phyloP scores from a whole-genome alignment of 2,113 vertebrate genomes.

The Sinocyclocheilus anshuiensis region DNA sequence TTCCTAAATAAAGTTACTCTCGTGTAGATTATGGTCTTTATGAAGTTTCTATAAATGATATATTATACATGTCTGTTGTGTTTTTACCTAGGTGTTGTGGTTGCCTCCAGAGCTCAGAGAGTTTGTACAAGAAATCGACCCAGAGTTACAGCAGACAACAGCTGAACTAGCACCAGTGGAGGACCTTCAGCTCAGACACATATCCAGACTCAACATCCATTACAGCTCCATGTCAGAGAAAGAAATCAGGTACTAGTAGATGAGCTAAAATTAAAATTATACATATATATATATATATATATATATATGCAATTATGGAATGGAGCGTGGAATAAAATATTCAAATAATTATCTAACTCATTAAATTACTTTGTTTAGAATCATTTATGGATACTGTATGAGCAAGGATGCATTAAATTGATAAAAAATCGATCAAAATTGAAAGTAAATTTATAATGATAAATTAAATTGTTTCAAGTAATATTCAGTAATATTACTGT shows the following conservation, averaged over 20 bases:
- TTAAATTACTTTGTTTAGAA: no score
- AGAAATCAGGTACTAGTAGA: constrained; percentile 74
- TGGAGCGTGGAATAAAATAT: no score
- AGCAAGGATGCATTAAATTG: no score
- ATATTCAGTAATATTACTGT: no score
- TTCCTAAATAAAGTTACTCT: neutral
- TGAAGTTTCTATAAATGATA: neutral
- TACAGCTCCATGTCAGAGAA: constrained; percentile 81
- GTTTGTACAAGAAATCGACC: constrained; percentile 70
- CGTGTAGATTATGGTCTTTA: neutral
- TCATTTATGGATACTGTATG: no score
- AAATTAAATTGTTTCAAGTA: no score
- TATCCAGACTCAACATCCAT: constrained; percentile 81
- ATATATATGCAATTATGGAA: neutral
- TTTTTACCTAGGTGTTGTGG: constrained; percentile 79
- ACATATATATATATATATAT: neutral
- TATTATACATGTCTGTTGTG: neutral
- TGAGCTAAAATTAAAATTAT: no score
- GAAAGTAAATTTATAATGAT: no score
- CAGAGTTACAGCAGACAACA: constrained; percentile 79
- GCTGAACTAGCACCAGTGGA: constrained; percentile 70
- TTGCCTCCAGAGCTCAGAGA: constrained; percentile 72
- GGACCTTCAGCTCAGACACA: constrained; percentile 70
- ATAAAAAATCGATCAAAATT: no score
- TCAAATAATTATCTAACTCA: no score